A percentile compares a stretch with the other conserved stretches of the same genome.
phyloP scores from a whole-genome alignment of 2,797 vertebrate species.

The Liparis tanakae region DNA sequence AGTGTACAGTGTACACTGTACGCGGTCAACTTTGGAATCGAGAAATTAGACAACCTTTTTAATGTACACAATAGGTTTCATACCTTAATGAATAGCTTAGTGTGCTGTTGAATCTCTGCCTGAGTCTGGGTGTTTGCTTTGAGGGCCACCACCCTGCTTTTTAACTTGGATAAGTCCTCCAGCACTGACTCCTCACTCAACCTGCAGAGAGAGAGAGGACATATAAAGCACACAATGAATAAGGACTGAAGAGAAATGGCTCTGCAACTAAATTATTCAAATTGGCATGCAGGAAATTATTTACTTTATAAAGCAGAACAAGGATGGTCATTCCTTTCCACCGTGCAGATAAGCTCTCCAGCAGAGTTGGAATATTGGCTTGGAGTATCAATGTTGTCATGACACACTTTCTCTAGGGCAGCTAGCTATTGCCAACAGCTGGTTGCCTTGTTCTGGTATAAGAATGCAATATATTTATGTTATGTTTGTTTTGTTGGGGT shows the following conservation, averaged over 20 bases:
- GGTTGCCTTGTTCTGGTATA: slow-evolving; percentile 14
- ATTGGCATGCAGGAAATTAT: neutral
- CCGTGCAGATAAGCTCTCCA: slow-evolving; percentile 20
- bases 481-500: slow-evolving; percentile 29
- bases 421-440: slow-evolving; percentile 43
- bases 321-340: neutral
- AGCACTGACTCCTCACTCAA: slow-evolving; percentile 83
- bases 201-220: slow-evolving; percentile 61
- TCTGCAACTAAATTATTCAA: neutral
- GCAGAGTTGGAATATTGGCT: slow-evolving; percentile 42
- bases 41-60: neutral
- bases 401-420: slow-evolving; percentile 52
- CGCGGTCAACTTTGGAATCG: neutral
- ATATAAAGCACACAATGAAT: slow-evolving; percentile 12
- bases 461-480: slow-evolving; percentile 19
- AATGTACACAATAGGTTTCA: neutral
- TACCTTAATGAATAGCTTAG: slow-evolving; percentile 85
- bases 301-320: neutral
- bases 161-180: slow-evolving; percentile 84
- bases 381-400: slow-evolving; percentile 33
- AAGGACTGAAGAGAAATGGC: slow-evolving; percentile 13
- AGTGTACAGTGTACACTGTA: slow-evolving; percentile 16
- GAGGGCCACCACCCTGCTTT: slow-evolving; percentile 77
- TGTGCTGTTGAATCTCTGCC: slow-evolving; percentile 78
- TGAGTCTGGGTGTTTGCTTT: slow-evolving; percentile 74